Base-by-base conservation (phyloP, 2,113 vertebrate genomes). In the Poeciliopsis prolifica region DNA sequence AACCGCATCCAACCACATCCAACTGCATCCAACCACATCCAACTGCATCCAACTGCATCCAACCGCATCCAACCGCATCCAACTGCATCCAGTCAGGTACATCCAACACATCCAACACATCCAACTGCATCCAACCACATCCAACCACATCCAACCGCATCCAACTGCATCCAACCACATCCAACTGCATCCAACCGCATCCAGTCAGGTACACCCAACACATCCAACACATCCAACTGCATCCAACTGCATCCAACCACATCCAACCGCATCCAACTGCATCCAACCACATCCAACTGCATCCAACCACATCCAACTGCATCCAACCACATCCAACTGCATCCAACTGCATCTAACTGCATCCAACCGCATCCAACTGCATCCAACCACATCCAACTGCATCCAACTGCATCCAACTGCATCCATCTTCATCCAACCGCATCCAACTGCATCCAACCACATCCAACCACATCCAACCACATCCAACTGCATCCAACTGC, bases 131-230 rank as follows among this genome's bases (percentile, higher is more conserved):
- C n/a, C n/a, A n/a, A n/a, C 86, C 95, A 96, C 87, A 95, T 99
- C 70, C 91, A 96, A 96, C 92, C 77, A 89, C 97, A 22, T 92
- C 91, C 5, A 66, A 98, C 8, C 97, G 95, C 94, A 95, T 99
- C 61, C 97, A 96, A 80, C 98, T 97, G 90, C 31, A 31, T 10
- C 3, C 3, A 28, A 3, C 72, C 51, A n/a, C 58, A n/a, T 24
- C 29, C 14, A 14, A 8, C 62, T 4, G 19, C 24, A 61, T 33
- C 14, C 58, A 51, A 22, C 48, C 48, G 60, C n/a, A n/a, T n/a
- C n/a, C n/a, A n/a, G n/a, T n/a, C n/a, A n/a, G n/a, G n/a, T n/a
- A n/a, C n/a, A n/a, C n/a, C n/a, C n/a, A n/a, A n/a, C n/a, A n/a
- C n/a, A n/a, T n/a, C n/a, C n/a, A n/a, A n/a, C n/a, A 31, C 31